These are phyloP conservation scores for Staurois parvus DNA, from an alignment of 2,797 vertebrate genomes.

Conservation along the genomic window DNA sequence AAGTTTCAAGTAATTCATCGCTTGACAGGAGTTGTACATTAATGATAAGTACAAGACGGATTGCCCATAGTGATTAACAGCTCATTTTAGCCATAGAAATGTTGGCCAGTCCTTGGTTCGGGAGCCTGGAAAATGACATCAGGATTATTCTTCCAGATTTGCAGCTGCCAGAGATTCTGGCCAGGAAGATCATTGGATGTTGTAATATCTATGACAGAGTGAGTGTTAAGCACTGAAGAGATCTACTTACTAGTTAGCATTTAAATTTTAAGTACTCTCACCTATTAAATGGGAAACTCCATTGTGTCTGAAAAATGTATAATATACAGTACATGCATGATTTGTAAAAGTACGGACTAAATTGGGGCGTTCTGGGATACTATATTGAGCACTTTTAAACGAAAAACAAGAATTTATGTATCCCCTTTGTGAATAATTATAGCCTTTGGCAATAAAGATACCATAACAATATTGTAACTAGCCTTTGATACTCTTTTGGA, in stretches of 20 bases:
- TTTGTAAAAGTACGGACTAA: too few relatives aligned
- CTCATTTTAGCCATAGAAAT: neutral
- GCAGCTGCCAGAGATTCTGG: conserved; percentile 3
- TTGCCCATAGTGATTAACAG: conserved; percentile 23
- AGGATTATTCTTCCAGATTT: neutral
- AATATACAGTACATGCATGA: too few relatives aligned
- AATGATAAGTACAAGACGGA: conserved; percentile 11
- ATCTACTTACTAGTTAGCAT: neutral
- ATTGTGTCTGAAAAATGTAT: too few relatives aligned
- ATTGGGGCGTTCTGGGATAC: too few relatives aligned
- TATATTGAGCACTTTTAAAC: too few relatives aligned
- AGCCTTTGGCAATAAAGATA: too few relatives aligned
- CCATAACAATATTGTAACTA: too few relatives aligned
- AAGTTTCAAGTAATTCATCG: neutral
- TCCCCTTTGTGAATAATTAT: too few relatives aligned
- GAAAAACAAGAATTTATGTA: too few relatives aligned
- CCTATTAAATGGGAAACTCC: neutral
- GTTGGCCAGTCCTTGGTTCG: neutral
- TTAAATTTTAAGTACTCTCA: neutral
- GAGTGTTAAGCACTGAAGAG: neutral
- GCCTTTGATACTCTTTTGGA: too few relatives aligned
- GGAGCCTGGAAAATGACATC: neutral
- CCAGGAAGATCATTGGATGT: neutral
- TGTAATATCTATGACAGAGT: neutral
- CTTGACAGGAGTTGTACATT: neutral